A percentile compares a stretch with the other conserved stretches of the same genome.
phyloP scores from a whole-genome alignment of 2,797 vertebrate species.

The Neosalanx taihuensis region DNA sequence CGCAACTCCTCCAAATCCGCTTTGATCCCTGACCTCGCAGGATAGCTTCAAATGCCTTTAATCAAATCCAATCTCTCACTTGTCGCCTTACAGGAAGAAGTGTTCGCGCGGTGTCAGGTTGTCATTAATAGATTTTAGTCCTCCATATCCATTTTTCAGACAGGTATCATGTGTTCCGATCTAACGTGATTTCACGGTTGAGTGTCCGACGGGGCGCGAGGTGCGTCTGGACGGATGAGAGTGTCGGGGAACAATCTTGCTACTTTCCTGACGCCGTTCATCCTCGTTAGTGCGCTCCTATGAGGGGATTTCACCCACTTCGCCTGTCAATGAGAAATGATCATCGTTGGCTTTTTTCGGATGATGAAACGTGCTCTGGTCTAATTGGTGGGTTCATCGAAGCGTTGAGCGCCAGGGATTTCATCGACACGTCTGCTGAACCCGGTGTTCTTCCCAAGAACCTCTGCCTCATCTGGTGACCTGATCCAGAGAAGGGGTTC shows the following conservation, averaged over 20 bases:
- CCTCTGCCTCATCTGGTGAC: too few relatives aligned
- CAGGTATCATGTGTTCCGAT: not conserved
- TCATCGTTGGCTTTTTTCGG: conserved; percentile 23
- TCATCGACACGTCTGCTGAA: not conserved
- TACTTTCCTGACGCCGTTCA: conserved; percentile 14
- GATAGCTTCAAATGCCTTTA: too few relatives aligned
- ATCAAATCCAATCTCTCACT: too few relatives aligned
- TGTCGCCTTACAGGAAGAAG: too few relatives aligned
- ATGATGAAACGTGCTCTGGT: conserved; percentile 17
- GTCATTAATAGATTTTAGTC: not conserved
- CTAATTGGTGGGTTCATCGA: conserved; percentile 11
- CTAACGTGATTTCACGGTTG: not conserved
- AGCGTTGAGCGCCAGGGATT: not conserved
- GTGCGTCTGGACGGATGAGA: conserved; percentile 21
- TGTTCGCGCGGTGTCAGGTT: not conserved
- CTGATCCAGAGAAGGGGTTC: conserved; percentile 20
- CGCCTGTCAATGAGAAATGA: conserved; percentile 23
- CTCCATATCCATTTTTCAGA: not conserved
- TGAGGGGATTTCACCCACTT: conserved; percentile 25
- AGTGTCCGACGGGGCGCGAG: not conserved
- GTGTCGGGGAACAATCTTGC: conserved; percentile 16
- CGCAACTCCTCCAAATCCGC: too few relatives aligned
- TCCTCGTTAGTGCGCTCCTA: conserved; percentile 30
- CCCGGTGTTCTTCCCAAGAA: too few relatives aligned
- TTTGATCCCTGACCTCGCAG: too few relatives aligned